These are phyloP conservation scores for Otocyon megalotis DNA, from an alignment of 2,113 vertebrate genomes.

Conservation along the genomic window DNA sequence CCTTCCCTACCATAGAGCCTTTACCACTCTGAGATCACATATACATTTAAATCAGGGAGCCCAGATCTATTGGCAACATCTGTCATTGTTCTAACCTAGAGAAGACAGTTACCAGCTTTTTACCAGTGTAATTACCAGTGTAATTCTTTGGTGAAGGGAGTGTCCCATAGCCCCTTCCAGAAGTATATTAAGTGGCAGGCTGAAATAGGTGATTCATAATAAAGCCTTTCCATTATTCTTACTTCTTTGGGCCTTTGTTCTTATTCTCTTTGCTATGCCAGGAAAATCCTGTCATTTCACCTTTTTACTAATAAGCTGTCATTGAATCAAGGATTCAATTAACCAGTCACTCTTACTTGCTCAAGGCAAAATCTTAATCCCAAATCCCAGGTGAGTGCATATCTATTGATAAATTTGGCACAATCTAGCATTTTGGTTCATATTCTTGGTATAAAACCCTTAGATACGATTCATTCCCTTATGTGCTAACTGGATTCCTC, in stretches of 20 bases:
- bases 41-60: background rate
- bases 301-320: background rate
- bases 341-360: background rate
- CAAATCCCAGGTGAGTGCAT: background rate
- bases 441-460: background rate
- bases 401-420: slow-evolving; percentile 4
- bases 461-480: background rate
- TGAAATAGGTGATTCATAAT: background rate
- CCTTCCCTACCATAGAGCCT: background rate
- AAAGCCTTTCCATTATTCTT: background rate
- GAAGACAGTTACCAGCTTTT: background rate
- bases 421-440: background rate
- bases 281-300: background rate
- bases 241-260: background rate
- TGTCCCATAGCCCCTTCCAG: background rate
- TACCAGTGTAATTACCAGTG: background rate
- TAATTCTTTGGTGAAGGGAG: background rate
- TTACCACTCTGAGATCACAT: background rate
- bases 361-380: background rate
- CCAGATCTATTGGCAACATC: background rate
- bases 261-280: slow-evolving; percentile 3
- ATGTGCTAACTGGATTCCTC: background rate
- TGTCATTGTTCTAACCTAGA: background rate
- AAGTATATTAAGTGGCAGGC: background rate
- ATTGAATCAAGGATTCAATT: background rate